Percentiles rank a stretch among this genome's conserved stretches.
Conservation (phyloP, 2,113 vertebrate species). For the Halichoerus grypus region DNA sequence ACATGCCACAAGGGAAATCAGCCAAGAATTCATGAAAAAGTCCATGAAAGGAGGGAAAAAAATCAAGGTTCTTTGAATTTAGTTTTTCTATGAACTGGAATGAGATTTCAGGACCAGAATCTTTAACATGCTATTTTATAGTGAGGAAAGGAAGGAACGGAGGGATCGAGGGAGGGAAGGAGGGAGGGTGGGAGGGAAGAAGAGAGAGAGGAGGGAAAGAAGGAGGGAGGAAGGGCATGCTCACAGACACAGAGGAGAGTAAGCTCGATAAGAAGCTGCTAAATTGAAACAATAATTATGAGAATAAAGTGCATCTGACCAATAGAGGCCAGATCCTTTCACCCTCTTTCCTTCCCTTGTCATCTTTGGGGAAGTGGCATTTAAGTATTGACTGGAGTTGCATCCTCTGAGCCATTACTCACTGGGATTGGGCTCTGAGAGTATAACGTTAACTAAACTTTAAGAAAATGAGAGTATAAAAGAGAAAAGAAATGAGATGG, state of each 20-base stretch:
- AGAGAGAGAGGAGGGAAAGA: not conserved
- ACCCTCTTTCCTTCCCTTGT: not conserved
- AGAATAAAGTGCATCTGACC: not conserved
- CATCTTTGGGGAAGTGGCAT: not conserved
- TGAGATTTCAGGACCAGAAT: slow-evolving; percentile 55
- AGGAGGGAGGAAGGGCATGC: not conserved
- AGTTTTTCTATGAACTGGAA: slow-evolving; percentile 55
- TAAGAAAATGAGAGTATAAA: slow-evolving; percentile 35
- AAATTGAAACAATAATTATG: not conserved
- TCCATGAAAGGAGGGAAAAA: not conserved
- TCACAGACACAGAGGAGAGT: not conserved
- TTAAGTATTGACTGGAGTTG: not conserved
- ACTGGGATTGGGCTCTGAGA: slow-evolving; percentile 22
- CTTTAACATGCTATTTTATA: slow-evolving; percentile 46
- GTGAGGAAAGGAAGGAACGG: not conserved
- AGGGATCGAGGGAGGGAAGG: not conserved
- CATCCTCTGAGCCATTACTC: not conserved
- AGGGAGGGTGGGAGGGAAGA: not conserved
- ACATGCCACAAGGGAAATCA: slow-evolving; percentile 68
- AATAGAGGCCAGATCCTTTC: not conserved
- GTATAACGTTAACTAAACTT: slow-evolving; percentile 44
- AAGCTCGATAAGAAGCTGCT: not conserved
- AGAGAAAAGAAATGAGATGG: not conserved
- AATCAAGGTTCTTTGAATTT: slow-evolving; percentile 45
- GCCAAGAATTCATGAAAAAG: slow-evolving; percentile 59